Base-by-base conservation (phyloP, 2,113 vertebrate genomes). In the Ictalurus furcatus region DNA sequence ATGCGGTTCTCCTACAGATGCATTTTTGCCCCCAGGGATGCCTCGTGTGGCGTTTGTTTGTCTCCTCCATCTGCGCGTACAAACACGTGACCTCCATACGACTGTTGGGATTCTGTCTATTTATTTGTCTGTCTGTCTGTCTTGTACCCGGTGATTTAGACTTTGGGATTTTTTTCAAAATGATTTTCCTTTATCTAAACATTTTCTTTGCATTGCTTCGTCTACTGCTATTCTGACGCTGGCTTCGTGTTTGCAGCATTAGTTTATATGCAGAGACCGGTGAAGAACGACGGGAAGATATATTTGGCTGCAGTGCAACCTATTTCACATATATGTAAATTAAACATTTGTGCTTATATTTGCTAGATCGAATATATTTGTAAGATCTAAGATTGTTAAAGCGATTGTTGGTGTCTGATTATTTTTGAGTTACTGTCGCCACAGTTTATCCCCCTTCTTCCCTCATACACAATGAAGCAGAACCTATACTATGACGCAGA, bases 401-500 rank as follows among this genome's bases (percentile, higher is more conserved):
- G 30, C 84, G 28, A 9, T 73, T 85, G 84, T 85, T 73, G 28
- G 19, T 73, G 52, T 73, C 13, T 40, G 17, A 74, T 9, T 21
- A 8, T 21, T 19, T 40, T 40, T 48, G 13, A 67, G 25, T 48
- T 79, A 16, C 25, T 65, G 73, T 85, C 44, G 37, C 61, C 59
- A 54, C 13, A 30, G 16, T 54, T 65, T 67, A 16, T 65, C 6
- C 14, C 23, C 8, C 25, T 23, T 40, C 16, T 48, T n/a, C 8
- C n/a, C 2, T 13, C 85, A 48, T 30, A 59, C 83, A 67, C 65
- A 30, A 56, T 65, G 25, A 61, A 83, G 34, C 19, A 30, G 48
- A 73, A 37, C 56, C 17, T 85, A 78, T 81, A 78, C 92, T 91
- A 85, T 91, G 73, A 88, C 23, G 89, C 61, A 63, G 48, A 67